A percentile compares a stretch with the other conserved stretches of the same genome.
phyloP scores from a whole-genome alignment of 2,797 vertebrate species.

The Gadopsis bispinosus region DNA sequence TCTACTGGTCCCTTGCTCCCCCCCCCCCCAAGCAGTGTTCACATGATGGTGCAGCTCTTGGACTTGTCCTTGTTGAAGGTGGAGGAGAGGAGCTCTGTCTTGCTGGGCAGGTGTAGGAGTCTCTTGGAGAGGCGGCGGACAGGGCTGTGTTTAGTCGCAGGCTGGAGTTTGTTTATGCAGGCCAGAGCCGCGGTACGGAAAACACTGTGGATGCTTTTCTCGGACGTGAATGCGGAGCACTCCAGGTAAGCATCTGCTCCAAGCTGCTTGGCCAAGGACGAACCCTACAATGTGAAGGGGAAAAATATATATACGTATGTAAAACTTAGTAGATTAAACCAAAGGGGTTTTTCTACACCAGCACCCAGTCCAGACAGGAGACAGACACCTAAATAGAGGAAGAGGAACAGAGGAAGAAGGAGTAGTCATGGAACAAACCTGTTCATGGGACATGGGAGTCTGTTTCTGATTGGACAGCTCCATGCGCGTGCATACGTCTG shows the following conservation, averaged over 20 bases:
- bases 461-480: conserved; percentile 96
- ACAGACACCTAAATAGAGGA: neutral
- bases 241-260: conserved; percentile 94
- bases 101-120: conserved; percentile 92
- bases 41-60: conserved; percentile 96
- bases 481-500: conserved; percentile 93
- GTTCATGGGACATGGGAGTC: conserved; percentile 91
- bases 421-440: conserved; percentile 81
- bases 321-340: neutral
- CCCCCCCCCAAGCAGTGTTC: conserved; percentile 52
- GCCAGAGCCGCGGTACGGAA: conserved; percentile 90
- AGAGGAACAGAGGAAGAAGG: conserved; percentile 2
- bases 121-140: conserved; percentile 92
- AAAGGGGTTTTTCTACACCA: neutral
- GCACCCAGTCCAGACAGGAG: neutral
- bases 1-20: conserved; percentile 28
- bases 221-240: conserved; percentile 95
- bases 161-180: conserved; percentile 89
- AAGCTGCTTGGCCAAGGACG: conserved; percentile 90
- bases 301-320: neutral
- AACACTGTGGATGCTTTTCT: conserved; percentile 95
- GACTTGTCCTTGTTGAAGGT: conserved; percentile 94
- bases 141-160: conserved; percentile 85
- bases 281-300: conserved; percentile 81
- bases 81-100: conserved; percentile 91